Percentiles rank a stretch among this genome's conserved stretches.
Conservation (phyloP, 2,888 invertebrate species). For the Buathra laborator region DNA sequence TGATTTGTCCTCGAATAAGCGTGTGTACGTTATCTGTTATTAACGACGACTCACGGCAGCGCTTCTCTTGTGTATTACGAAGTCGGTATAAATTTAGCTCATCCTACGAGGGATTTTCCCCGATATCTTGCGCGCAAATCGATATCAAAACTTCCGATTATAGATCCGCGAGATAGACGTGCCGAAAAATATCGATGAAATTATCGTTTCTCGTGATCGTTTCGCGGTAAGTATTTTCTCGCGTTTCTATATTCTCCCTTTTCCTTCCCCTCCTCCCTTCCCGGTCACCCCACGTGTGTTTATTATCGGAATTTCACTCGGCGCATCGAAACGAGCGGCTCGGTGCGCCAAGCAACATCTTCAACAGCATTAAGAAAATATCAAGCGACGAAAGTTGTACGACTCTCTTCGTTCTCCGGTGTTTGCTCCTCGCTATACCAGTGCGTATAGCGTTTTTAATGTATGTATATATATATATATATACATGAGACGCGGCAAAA, state of each 20-base stretch:
- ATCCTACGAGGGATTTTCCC: slow-evolving; percentile 10
- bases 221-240: not conserved
- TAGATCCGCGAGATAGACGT: not conserved
- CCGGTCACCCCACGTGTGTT: slow-evolving; percentile 35
- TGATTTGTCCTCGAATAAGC: slow-evolving; percentile 42
- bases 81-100: slow-evolving; percentile 10
- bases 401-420: slow-evolving; percentile 40
- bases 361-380: slow-evolving; percentile 29
- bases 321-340: slow-evolving; percentile 55
- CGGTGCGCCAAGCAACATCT: slow-evolving; percentile 19
- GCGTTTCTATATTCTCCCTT: not conserved
- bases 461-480: not conserved
- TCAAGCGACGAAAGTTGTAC: slow-evolving; percentile 67
- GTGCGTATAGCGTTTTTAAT: not conserved
- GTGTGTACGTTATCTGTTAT: slow-evolving; percentile 38
- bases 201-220: not conserved
- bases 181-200: not conserved
- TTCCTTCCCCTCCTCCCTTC: not conserved
- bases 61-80: not conserved
- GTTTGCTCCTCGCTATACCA: not conserved
- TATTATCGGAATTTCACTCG: slow-evolving; percentile 67
- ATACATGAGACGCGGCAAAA: slow-evolving; percentile 40
- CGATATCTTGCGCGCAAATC: slow-evolving; percentile 17
- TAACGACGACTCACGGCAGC: slow-evolving; percentile 24
- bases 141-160: slow-evolving; percentile 6